phyloP scores from a whole-genome alignment of 2,797 vertebrate species.

The Gallirallus australis region DNA sequence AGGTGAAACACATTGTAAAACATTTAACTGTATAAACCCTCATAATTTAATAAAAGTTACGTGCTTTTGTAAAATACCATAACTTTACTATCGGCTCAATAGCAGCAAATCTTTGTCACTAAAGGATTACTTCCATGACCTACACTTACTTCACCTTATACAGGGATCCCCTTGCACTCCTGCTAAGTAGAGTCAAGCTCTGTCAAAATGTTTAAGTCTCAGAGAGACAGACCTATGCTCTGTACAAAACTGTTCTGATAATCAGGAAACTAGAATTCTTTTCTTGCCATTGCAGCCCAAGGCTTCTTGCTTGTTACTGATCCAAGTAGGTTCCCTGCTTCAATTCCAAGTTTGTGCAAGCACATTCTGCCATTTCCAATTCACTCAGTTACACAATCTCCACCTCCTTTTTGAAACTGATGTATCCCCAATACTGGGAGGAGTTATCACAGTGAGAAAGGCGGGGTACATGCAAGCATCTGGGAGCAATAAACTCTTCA shows the following conservation, averaged over 20 bases:
- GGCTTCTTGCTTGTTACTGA: background rate
- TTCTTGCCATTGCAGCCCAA: background rate
- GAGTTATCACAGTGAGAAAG: background rate
- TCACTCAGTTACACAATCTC: background rate
- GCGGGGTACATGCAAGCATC: background rate
- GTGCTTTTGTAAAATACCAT: background rate
- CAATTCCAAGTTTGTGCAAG: background rate
- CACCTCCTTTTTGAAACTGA: background rate
- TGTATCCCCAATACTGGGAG: background rate
- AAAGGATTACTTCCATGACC: background rate
- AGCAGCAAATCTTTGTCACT: background rate
- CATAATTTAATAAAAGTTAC: background rate
- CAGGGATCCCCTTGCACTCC: background rate
- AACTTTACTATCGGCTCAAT: background rate
- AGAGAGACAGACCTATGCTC: background rate
- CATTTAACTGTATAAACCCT: background rate
- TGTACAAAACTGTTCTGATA: background rate
- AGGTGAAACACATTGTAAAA: background rate
- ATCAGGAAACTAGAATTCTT: background rate
- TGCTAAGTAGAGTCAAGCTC: background rate
- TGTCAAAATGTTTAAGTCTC: background rate
- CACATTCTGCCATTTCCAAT: background rate
- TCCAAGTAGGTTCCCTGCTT: background rate
- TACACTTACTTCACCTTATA: background rate
- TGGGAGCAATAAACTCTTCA: constrained; percentile 9